These are phyloP conservation scores for Streptopelia turtur DNA, from an alignment of 2,797 vertebrate genomes.

Conservation along the genomic window DNA sequence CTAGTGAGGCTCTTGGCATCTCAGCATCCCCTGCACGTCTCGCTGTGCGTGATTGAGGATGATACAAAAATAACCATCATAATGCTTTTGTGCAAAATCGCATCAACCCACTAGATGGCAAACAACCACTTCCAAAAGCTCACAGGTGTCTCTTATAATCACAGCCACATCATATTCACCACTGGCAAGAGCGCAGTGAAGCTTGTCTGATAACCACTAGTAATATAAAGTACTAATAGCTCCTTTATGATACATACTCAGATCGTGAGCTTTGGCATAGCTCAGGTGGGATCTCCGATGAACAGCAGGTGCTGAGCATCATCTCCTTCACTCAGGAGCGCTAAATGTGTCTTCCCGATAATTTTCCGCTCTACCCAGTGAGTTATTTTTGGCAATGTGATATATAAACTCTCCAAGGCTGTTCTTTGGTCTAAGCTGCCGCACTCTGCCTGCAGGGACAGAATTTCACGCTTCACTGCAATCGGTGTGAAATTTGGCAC, in stretches of 20 bases:
- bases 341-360: not conserved
- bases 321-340: not conserved
- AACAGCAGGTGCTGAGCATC: not conserved
- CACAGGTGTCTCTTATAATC: rapidly evolving
- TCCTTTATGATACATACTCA: rapidly evolving
- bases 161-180: not conserved
- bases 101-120: conserved; percentile 50
- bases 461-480: not conserved
- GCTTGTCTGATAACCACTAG: no score
- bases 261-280: rapidly evolving
- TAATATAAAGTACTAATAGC: not conserved
- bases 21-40: not conserved
- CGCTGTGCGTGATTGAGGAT: rapidly evolving
- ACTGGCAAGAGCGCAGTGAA: rapidly evolving
- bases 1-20: not conserved
- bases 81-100: not conserved
- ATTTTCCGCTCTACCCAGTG: not conserved
- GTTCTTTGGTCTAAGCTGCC: not conserved
- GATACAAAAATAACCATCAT: rapidly evolving
- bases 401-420: rapidly evolving
- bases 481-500: not conserved
- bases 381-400: not conserved
- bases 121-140: not conserved
- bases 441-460: rapidly evolving
- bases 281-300: rapidly evolving